Conservation (phyloP, 1,140 invertebrate genomes). For the Elymnias hypermnestra region DNA sequence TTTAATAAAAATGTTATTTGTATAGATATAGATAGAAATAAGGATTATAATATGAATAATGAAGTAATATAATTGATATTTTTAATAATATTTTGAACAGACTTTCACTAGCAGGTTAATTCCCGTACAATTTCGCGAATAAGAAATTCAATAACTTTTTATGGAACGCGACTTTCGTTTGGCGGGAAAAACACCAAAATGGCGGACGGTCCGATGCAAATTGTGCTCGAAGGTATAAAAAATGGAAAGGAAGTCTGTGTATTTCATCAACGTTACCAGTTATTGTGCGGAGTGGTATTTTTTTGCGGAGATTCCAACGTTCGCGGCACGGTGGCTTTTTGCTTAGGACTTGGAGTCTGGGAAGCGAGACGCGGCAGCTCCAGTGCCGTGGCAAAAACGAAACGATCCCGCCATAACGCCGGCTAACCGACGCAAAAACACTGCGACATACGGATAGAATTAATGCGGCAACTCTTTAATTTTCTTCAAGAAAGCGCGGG, state of each 20-base stretch:
- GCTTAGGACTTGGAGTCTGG: slow-evolving; percentile 42
- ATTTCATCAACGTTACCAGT: slow-evolving; percentile 62
- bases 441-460: slow-evolving; percentile 63
- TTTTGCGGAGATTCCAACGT: slow-evolving; percentile 44
- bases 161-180: slow-evolving; percentile 44
- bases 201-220: slow-evolving; percentile 38
- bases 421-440: slow-evolving; percentile 55
- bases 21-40: too few relatives aligned
- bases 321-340: slow-evolving; percentile 49
- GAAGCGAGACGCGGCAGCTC: slow-evolving; percentile 43
- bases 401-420: slow-evolving; percentile 53
- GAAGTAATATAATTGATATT: too few relatives aligned
- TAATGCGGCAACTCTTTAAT: slow-evolving; percentile 72
- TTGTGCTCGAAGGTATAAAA: slow-evolving; percentile 40
- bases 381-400: slow-evolving; percentile 41
- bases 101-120: too few relatives aligned
- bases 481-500: slow-evolving; percentile 70
- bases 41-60: too few relatives aligned
- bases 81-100: too few relatives aligned
- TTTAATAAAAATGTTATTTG: too few relatives aligned
- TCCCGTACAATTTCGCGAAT: slow-evolving; percentile 34
- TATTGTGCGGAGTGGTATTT: slow-evolving; percentile 54
- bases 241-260: slow-evolving; percentile 62
- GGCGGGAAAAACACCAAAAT: slow-evolving; percentile 37
- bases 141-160: slow-evolving; percentile 52